These are phyloP conservation scores for Cranoglanis bouderius DNA, from an alignment of 2,113 vertebrate genomes.

Conservation along the genomic window DNA sequence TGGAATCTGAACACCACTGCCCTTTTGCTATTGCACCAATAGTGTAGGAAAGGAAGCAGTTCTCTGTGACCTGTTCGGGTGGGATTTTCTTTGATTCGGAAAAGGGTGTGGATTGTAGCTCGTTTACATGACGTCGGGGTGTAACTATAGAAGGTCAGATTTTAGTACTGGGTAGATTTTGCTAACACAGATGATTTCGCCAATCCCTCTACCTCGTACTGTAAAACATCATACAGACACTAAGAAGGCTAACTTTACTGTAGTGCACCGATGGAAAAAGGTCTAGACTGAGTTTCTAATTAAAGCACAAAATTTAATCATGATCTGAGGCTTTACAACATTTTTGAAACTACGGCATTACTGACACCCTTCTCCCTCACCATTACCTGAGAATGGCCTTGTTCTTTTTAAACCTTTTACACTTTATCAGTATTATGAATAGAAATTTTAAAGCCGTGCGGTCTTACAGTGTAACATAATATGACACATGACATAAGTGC, in stretches of 20 bases:
- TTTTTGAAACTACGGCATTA: background rate
- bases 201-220: slow-evolving; percentile 63
- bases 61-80: background rate
- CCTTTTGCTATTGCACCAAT: slow-evolving; percentile 31
- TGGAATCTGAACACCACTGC: slow-evolving; percentile 50
- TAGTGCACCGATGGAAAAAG: slow-evolving; percentile 47
- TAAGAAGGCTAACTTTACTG: slow-evolving; percentile 22
- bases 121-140: slow-evolving; percentile 1
- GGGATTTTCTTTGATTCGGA: slow-evolving; percentile 38
- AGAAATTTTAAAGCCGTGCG: slow-evolving; percentile 61
- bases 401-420: slow-evolving; percentile 51
- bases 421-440: slow-evolving; percentile 42
- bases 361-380: slow-evolving; percentile 1
- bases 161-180: slow-evolving; percentile 44
- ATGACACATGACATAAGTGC: slow-evolving; percentile 57
- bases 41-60: background rate
- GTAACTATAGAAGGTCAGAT: slow-evolving; percentile 28
- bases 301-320: slow-evolving; percentile 63
- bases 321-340: slow-evolving; percentile 21
- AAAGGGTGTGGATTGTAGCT: slow-evolving; percentile 11
- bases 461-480: slow-evolving; percentile 11
- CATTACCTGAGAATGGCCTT: slow-evolving; percentile 50
- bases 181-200: slow-evolving; percentile 31
- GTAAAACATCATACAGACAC: slow-evolving; percentile 45
- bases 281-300: slow-evolving; percentile 31